Evolutionary conservation across 2,113 vertebrate species (phyloP).

Genomic region (Hirundichthys speculiger): DNA sequence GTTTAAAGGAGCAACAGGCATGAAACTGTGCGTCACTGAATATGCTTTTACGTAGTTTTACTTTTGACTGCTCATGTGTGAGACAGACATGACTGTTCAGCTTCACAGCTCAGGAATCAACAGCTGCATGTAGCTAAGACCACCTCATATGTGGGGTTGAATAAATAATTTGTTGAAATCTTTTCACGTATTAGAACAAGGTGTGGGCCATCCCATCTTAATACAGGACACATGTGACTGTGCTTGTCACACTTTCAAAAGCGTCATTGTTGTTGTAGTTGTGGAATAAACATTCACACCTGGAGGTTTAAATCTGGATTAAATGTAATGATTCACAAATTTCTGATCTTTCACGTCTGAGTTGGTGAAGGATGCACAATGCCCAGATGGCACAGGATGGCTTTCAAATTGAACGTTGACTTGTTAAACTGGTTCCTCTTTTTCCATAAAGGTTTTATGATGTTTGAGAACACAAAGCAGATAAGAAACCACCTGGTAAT

Average conservation of each 20-base stretch:
- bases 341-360: not conserved
- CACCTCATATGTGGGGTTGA: not conserved
- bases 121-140: slow-evolving; percentile 44
- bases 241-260: not conserved
- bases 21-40: slow-evolving; percentile 20
- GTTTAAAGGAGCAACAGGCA: slow-evolving; percentile 47
- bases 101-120: slow-evolving; percentile 19
- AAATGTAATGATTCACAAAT: not conserved
- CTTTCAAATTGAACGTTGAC: slow-evolving; percentile 25
- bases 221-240: slow-evolving; percentile 6
- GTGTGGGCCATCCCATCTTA: not conserved
- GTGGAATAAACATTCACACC: not conserved
- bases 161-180: not conserved
- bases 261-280: not conserved
- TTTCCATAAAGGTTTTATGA: slow-evolving; percentile 59
- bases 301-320: not conserved
- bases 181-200: slow-evolving; percentile 2
- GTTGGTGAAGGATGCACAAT: not conserved
- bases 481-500: slow-evolving; percentile 60
- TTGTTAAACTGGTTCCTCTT: slow-evolving; percentile 63
- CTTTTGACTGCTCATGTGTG: slow-evolving; percentile 38
- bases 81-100: slow-evolving; percentile 13
- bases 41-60: slow-evolving; percentile 26
- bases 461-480: slow-evolving; percentile 60
- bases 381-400: slow-evolving; percentile 18